These are phyloP conservation scores for Diachasma alloeum DNA, from an alignment of 1,140 invertebrate genomes.

Conservation along the genomic window DNA sequence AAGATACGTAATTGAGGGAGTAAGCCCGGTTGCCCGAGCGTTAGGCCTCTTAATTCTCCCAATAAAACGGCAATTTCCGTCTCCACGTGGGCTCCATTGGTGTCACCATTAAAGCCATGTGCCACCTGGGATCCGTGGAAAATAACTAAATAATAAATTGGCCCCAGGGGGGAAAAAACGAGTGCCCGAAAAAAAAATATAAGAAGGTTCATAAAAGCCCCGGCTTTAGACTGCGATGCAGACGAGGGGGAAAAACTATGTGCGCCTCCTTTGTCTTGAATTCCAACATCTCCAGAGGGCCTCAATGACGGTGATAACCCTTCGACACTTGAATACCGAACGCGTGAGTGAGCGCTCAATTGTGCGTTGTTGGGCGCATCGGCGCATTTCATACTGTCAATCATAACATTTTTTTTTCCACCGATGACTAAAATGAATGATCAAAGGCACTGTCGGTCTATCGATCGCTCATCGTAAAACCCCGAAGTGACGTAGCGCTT, in stretches of 20 bases:
- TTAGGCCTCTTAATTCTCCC: constrained; percentile 54
- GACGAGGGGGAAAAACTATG: background rate
- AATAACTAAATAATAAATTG: constrained; percentile 43
- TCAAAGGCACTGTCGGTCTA: background rate
- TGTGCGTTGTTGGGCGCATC: constrained; percentile 13
- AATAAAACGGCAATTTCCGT: constrained; percentile 46
- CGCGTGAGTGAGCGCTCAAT: constrained; percentile 5
- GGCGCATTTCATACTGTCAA: constrained; percentile 1
- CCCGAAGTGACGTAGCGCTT: background rate
- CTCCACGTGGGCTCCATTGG: constrained; percentile 40
- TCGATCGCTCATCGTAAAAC: background rate
- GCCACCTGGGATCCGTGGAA: constrained; percentile 44
- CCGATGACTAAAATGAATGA: background rate
- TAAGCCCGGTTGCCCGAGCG: background rate
- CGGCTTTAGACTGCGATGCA: background rate
- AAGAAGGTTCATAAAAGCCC: background rate
- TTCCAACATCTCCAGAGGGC: constrained; percentile 17
- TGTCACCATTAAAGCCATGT: constrained; percentile 47
- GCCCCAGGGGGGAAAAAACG: constrained; percentile 20
- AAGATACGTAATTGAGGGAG: constrained; percentile 7
- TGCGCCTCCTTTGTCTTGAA: background rate
- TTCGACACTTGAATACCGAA: constrained; percentile 23
- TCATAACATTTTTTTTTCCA: background rate
- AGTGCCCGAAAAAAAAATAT: background rate
- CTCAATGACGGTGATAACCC: constrained; percentile 17